These are phyloP conservation scores for Acrocyrtus sp. DNA, from an alignment of 2,888 invertebrate genomes.

Conservation along the genomic window DNA sequence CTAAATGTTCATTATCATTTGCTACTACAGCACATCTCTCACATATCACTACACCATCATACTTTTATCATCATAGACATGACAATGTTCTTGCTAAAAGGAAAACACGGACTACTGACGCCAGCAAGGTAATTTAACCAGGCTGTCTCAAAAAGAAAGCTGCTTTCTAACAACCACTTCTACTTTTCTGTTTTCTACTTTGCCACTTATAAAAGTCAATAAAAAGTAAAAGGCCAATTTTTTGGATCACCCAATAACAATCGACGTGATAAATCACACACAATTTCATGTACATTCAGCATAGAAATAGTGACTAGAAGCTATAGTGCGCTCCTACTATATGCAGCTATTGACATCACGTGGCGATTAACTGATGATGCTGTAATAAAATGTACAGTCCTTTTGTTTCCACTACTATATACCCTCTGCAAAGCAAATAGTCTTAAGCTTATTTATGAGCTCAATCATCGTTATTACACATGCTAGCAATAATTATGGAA, in stretches of 20 bases:
- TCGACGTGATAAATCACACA: slow-evolving; percentile 26
- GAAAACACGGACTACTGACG: slow-evolving; percentile 47
- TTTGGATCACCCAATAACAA: slow-evolving; percentile 27
- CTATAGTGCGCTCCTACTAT: neutral
- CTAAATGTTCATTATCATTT: too few relatives aligned
- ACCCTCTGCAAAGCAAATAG: too few relatives aligned
- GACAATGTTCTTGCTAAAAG: slow-evolving; percentile 46
- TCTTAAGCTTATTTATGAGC: too few relatives aligned
- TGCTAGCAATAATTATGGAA: too few relatives aligned
- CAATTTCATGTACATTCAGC: too few relatives aligned
- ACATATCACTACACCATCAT: too few relatives aligned
- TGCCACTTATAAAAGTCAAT: neutral
- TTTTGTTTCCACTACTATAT: too few relatives aligned
- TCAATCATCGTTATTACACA: too few relatives aligned
- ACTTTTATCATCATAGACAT: slow-evolving; percentile 28
- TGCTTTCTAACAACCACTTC: slow-evolving; percentile 28
- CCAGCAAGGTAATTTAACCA: slow-evolving; percentile 51
- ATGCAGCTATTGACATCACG: slow-evolving; percentile 26
- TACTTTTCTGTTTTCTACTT: slow-evolving; percentile 11
- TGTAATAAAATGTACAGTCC: too few relatives aligned
- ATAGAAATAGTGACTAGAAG: too few relatives aligned
- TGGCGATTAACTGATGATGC: slow-evolving; percentile 4
- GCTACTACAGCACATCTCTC: too few relatives aligned
- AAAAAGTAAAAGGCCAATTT: slow-evolving; percentile 12
- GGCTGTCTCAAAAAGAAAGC: slow-evolving; percentile 49